Evolutionary conservation across 2,888 invertebrate species (phyloP).

Genomic region (Drosophila formosana): DNA sequence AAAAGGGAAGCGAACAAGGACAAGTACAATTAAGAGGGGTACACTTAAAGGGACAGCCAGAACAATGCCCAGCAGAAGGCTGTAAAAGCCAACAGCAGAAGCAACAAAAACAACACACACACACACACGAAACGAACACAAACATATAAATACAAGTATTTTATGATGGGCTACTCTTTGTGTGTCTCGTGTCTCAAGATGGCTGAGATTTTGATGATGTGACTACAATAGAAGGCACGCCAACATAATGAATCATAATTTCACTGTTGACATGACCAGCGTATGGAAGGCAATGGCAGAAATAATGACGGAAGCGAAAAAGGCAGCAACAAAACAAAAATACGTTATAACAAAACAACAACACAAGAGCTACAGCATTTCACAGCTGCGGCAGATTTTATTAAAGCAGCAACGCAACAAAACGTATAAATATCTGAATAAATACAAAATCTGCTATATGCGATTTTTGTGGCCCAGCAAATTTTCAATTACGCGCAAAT

Average conservation of each 20-base stretch:
- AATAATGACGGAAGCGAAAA: conserved; percentile 24
- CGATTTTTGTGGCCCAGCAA: neutral
- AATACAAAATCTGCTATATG: neutral
- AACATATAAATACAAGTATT: conserved; percentile 45
- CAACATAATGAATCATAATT: conserved; percentile 66
- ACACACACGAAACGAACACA: conserved; percentile 17
- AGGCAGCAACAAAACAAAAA: neutral
- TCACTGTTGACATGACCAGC: conserved; percentile 62
- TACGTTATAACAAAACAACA: conserved; percentile 2
- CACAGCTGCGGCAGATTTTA: conserved; percentile 42
- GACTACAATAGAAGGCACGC: conserved; percentile 60
- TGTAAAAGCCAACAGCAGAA: conserved; percentile 40
- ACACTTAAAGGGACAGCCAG: conserved; percentile 46
- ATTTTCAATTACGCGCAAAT: neutral
- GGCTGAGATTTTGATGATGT: conserved; percentile 62
- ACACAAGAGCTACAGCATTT: conserved; percentile 29
- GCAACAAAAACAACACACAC: neutral
- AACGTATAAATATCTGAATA: conserved; percentile 2
- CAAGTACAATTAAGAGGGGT: conserved; percentile 58
- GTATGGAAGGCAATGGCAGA: neutral
- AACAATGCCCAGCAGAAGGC: conserved; percentile 49
- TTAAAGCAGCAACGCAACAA: conserved; percentile 6
- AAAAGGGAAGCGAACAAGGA: conserved; percentile 34
- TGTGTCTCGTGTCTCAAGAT: conserved; percentile 41
- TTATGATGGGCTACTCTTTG: conserved; percentile 57